Conservation (phyloP, 1,140 invertebrate species). For the Camponotus vicinus region DNA sequence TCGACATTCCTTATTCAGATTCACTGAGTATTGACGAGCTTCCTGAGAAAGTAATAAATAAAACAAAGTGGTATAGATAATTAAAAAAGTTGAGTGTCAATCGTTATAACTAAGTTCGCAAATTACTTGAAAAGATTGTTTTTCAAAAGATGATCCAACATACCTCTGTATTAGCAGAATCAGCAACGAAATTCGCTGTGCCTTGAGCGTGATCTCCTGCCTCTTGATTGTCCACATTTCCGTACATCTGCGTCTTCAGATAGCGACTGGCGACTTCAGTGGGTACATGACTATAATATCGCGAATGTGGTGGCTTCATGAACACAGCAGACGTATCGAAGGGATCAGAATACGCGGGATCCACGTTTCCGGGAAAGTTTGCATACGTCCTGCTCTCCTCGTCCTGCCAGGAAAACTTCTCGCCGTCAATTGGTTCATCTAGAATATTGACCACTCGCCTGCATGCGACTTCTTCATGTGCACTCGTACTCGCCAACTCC, state of each 20-base stretch:
- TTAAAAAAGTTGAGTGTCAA: background rate
- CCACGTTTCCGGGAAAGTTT: slow-evolving; percentile 78
- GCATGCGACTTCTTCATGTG: slow-evolving; percentile 69
- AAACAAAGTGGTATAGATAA: background rate
- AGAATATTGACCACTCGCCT: slow-evolving; percentile 88
- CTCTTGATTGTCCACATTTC: slow-evolving; percentile 75
- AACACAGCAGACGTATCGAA: slow-evolving; percentile 88
- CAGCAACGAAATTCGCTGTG: slow-evolving; percentile 53
- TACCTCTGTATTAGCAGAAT: slow-evolving; percentile 52
- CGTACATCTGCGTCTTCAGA: slow-evolving; percentile 76
- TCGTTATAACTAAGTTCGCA: background rate
- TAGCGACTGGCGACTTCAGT: slow-evolving; percentile 75
- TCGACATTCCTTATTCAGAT: slow-evolving; percentile 56
- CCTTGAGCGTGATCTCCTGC: slow-evolving; percentile 35
- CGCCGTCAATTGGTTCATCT: slow-evolving; percentile 91
- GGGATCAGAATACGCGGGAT: slow-evolving; percentile 82
- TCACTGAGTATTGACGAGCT: slow-evolving; percentile 53
- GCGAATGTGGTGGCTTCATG: slow-evolving; percentile 77
- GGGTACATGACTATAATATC: slow-evolving; percentile 85
- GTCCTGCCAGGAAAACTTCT: slow-evolving; percentile 77
- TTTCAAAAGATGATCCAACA: background rate
- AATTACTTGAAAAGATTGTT: background rate
- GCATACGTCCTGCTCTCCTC: slow-evolving; percentile 82
- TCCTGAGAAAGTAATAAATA: slow-evolving; percentile 29
- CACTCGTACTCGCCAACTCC: slow-evolving; percentile 79